Conservation (phyloP, 2,888 invertebrate genomes). For the Drosophila engyochracea region DNA sequence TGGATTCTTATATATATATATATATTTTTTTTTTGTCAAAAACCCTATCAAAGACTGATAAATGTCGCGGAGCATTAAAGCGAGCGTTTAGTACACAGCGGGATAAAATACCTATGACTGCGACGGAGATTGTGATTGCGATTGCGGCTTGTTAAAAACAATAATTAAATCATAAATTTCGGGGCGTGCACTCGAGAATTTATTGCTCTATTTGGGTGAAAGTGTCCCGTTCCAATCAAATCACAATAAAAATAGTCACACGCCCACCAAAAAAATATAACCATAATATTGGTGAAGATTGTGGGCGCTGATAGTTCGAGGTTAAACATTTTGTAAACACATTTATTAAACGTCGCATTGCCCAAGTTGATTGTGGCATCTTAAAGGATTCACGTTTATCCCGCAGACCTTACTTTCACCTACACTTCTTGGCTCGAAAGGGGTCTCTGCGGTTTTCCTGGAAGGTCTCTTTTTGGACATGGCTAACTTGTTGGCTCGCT, state of each 20-base stretch:
- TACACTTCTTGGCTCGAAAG: slow-evolving; percentile 17
- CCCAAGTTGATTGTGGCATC: slow-evolving; percentile 49
- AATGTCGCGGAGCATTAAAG: slow-evolving; percentile 56
- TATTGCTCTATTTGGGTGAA: slow-evolving; percentile 74
- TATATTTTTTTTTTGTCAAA: slow-evolving; percentile 50
- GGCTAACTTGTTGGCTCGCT: slow-evolving; percentile 16
- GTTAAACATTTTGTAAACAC: slow-evolving; percentile 58
- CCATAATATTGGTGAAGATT: slow-evolving; percentile 13
- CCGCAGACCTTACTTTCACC: neutral
- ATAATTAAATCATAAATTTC: slow-evolving; percentile 77
- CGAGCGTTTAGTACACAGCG: slow-evolving; percentile 59
- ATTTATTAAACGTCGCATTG: slow-evolving; percentile 34
- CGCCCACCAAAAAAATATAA: slow-evolving; percentile 46
- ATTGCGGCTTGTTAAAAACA: slow-evolving; percentile 46
- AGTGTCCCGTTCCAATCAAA: slow-evolving; percentile 57
- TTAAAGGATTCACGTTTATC: slow-evolving; percentile 24
- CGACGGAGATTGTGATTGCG: slow-evolving; percentile 1
- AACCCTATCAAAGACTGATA: slow-evolving; percentile 57
- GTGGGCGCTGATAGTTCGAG: slow-evolving; percentile 29
- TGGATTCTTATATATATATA: neutral
- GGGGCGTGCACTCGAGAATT: slow-evolving; percentile 46
- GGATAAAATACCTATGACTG: slow-evolving; percentile 19
- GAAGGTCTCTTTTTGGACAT: slow-evolving; percentile 42
- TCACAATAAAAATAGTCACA: slow-evolving; percentile 74
- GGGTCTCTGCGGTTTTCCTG: slow-evolving; percentile 51